These are phyloP conservation scores for Phortica okadai DNA, from an alignment of 2,888 invertebrate species.

Conservation along the genomic window DNA sequence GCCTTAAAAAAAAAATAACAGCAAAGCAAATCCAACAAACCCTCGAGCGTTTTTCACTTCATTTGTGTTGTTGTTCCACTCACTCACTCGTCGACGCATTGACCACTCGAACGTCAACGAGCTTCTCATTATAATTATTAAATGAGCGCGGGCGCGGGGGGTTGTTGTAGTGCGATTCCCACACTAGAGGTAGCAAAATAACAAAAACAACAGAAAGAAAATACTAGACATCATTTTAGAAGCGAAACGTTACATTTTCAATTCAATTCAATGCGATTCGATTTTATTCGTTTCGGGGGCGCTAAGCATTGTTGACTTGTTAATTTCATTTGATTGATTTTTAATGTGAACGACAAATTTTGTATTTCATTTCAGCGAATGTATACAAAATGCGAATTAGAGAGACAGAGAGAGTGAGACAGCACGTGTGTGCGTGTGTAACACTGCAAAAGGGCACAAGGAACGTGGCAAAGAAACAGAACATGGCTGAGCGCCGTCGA, in stretches of 20 bases:
- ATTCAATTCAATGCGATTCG: not conserved
- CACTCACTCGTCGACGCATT: not conserved
- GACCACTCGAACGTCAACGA: slow-evolving; percentile 16
- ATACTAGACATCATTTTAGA: not conserved
- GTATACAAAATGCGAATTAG: not conserved
- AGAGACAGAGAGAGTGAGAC: not conserved
- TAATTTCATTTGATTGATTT: slow-evolving; percentile 73
- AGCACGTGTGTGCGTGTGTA: not conserved
- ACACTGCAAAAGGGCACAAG: not conserved
- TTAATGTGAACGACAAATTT: slow-evolving; percentile 61
- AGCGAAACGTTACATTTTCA: too few relatives aligned
- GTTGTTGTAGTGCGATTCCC: not conserved
- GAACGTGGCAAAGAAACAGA: not conserved
- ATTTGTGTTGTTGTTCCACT: too few relatives aligned
- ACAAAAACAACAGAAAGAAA: not conserved
- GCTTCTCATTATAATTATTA: slow-evolving; percentile 15
- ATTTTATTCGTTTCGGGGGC: slow-evolving; percentile 12
- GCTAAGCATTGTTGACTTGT: slow-evolving; percentile 65
- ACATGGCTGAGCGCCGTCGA: not conserved
- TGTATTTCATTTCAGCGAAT: slow-evolving; percentile 35
- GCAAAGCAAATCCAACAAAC: slow-evolving; percentile 10
- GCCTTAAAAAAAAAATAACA: not conserved
- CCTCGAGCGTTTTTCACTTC: slow-evolving; percentile 12
- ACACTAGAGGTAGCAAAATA: slow-evolving; percentile 18
- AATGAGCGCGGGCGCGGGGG: not conserved